Evolutionary conservation across 2,113 vertebrate species (phyloP), one percentile per base, ranked within the genome.

Genomic region (Edolisoma coerulescens): DNA sequence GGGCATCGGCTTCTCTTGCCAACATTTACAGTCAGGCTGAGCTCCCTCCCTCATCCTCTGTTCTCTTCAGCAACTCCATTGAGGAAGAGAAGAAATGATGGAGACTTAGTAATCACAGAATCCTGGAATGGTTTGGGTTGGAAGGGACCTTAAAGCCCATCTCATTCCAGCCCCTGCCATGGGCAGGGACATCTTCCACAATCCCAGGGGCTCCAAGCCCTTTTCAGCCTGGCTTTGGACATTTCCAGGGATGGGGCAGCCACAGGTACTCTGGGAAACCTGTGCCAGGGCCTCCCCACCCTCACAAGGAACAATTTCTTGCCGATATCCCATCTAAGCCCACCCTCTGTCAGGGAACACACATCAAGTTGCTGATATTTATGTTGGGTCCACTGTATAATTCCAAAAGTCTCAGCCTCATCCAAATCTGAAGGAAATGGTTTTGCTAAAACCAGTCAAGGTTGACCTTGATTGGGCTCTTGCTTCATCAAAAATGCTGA

Each of bases 1-100:
- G 44, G 10, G 81, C 50, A 8, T 6, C 53, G 23, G 11, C 52
- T 32, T 9, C 76, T 59, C 41, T 26, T 41, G 39, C 64, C 5
- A 20, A 7, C 15, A 8, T 2, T 5, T 1, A 7, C 49, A 33
- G 2, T 5, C 6, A 4, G 37, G 13, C 56, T 67, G 7, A 0
- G 42, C 76, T 54, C 49, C 37, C 23, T 18, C 35, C 4, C 16
- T 3, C 16, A 10, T 33, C 39, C 54, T 4, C 68, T 4, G 27
- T 7, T 16, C 53, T 27, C 79, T 5, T 49, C 44, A 2, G 30
- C 16, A 2, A 3, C 24, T 13, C 16, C 50, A 5, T 0, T 1
- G 2, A 27, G n/a, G 37, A 24, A 7, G 20, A 37, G 50, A 7
- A 35, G 56, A 41, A 41, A 45, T 3, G 4, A n/a, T 4, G 52